Conservation (phyloP, 2,113 vertebrate species). For the Triplophysa dalaica region DNA sequence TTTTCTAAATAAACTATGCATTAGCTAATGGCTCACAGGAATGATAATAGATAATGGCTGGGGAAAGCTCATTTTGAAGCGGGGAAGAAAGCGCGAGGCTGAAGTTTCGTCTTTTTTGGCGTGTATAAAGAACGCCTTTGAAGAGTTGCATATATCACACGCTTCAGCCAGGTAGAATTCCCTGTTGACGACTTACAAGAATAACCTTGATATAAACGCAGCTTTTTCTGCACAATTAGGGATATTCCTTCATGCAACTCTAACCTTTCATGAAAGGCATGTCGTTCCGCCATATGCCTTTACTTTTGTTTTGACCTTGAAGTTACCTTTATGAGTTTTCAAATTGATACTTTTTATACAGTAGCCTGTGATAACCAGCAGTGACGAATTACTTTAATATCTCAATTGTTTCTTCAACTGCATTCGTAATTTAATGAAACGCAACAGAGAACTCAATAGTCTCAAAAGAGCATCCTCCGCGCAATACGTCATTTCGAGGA, state of each 20-base stretch:
- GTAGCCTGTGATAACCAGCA: not conserved
- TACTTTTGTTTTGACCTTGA: conserved; percentile 26
- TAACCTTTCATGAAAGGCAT: conserved; percentile 37
- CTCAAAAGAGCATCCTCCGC: no score
- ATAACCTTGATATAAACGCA: conserved; percentile 34
- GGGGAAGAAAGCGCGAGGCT: conserved; percentile 50
- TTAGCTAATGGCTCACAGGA: conserved; percentile 66
- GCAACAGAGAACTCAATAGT: no score
- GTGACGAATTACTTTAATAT: no score
- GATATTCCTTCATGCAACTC: conserved; percentile 34
- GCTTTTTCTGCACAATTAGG: conserved; percentile 11
- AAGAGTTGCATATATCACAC: not conserved
- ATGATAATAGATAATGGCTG: conserved; percentile 65
- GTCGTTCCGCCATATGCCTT: conserved; percentile 25
- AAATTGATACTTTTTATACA: not conserved
- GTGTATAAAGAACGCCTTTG: conserved; percentile 28
- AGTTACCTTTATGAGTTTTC: not conserved
- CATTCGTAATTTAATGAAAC: no score
- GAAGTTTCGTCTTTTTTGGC: not conserved
- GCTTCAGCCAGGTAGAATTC: conserved; percentile 20
- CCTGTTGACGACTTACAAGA: conserved; percentile 36
- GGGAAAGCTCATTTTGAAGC: conserved; percentile 61
- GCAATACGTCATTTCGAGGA: not conserved
- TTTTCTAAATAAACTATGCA: conserved; percentile 78
- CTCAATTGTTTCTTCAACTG: no score